A percentile compares a stretch with the other conserved stretches of the same genome.
Conservation (phyloP, 1,140 invertebrate genomes). For the Scaptomyza hsui region DNA sequence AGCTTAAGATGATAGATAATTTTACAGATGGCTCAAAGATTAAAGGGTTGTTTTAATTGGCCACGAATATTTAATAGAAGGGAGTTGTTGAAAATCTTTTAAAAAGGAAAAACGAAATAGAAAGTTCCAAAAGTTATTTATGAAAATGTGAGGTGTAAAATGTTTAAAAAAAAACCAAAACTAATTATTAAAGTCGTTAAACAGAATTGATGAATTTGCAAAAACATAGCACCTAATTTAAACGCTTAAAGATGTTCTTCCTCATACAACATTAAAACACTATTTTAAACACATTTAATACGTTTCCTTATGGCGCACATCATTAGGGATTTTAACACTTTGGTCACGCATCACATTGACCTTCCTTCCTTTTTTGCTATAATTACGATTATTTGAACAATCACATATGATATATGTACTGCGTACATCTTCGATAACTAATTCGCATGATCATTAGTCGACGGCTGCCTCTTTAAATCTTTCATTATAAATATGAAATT, state of each 20-base stretch:
- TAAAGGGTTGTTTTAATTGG: too few relatives aligned
- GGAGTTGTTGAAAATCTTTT: too few relatives aligned
- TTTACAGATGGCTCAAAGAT: too few relatives aligned
- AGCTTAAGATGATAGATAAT: too few relatives aligned
- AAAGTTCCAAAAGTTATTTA: too few relatives aligned
- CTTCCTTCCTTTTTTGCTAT: constrained; percentile 23
- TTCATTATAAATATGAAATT: constrained; percentile 49
- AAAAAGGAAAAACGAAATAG: too few relatives aligned
- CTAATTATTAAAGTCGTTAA: too few relatives aligned
- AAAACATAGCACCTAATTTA: too few relatives aligned
- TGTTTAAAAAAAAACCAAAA: too few relatives aligned
- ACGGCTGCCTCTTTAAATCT: constrained; percentile 40
- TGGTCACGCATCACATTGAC: constrained; percentile 17
- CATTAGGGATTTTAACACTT: constrained; percentile 4
- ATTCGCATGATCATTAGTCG: constrained; percentile 70
- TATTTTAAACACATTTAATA: background rate
- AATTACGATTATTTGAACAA: constrained; percentile 39
- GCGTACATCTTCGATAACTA: constrained; percentile 45
- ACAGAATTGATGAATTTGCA: too few relatives aligned
- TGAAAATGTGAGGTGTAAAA: too few relatives aligned
- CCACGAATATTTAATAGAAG: too few relatives aligned
- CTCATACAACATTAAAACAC: background rate
- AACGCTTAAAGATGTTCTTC: background rate
- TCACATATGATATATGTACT: constrained; percentile 31
- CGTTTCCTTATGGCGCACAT: constrained; percentile 3